A percentile compares a stretch with the other conserved stretches of the same genome.
Evolutionary conservation across 2,888 invertebrate genomes (phyloP).

Genomic region (Microdon myrmicae): DNA sequence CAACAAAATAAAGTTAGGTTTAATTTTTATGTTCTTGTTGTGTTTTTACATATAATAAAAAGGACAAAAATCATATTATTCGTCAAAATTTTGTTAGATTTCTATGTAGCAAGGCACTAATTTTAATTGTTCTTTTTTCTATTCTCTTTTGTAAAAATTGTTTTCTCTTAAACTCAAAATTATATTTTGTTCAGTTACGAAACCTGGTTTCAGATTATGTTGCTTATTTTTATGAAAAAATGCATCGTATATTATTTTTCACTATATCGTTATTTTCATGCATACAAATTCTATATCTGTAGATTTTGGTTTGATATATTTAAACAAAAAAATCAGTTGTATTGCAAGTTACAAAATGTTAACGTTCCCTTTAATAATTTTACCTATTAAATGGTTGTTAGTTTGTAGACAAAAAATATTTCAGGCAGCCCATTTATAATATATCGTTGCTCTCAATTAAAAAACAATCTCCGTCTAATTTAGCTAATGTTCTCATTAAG

Average conservation of each 20-base stretch:
- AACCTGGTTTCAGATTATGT: slow-evolving; percentile 35
- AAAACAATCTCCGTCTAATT: no score
- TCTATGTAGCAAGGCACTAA: slow-evolving; percentile 51
- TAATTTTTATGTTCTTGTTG: not conserved
- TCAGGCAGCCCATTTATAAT: slow-evolving; percentile 20
- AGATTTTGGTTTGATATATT: slow-evolving; percentile 14
- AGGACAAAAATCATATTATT: slow-evolving; percentile 13
- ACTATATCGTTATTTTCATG: slow-evolving; percentile 22
- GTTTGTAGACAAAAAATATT: slow-evolving; percentile 19
- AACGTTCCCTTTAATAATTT: slow-evolving; percentile 2
- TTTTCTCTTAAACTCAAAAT: slow-evolving; percentile 1
- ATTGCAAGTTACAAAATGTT: slow-evolving; percentile 47
- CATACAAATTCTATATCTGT: slow-evolving; percentile 38
- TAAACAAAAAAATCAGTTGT: slow-evolving; percentile 41
- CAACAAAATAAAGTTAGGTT: slow-evolving; percentile 18
- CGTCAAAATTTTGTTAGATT: slow-evolving; percentile 31
- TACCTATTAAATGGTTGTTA: slow-evolving; percentile 24
- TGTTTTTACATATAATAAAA: slow-evolving; percentile 13
- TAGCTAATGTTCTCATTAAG: no score
- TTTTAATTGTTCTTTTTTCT: slow-evolving; percentile 36
- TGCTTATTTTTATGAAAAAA: no score
- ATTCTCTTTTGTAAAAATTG: slow-evolving; percentile 2
- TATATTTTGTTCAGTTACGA: slow-evolving; percentile 34
- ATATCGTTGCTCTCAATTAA: slow-evolving; percentile 15
- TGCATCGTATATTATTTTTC: slow-evolving; percentile 32